These are phyloP conservation scores for Chiridota heheva DNA, from an alignment of 35 echinoderm and acorn worm species.

Conservation along the genomic window DNA sequence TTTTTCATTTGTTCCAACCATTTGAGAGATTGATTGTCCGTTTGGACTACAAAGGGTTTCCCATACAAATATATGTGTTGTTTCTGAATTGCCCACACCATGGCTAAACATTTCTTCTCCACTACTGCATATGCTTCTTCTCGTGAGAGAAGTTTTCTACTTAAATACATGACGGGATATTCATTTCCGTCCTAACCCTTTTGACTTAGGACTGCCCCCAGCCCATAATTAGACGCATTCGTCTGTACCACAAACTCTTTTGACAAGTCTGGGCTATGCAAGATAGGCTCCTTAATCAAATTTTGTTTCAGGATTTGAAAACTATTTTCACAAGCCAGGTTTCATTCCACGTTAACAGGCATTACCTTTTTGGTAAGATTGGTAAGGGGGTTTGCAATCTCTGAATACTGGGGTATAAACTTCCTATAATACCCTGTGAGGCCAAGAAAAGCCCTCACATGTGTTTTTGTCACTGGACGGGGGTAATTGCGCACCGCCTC, in stretches of 20 bases:
- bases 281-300: neutral
- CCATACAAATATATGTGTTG: constrained; percentile 22
- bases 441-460: constrained; percentile 40
- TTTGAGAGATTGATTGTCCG: constrained; percentile 17
- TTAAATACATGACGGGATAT: constrained; percentile 36
- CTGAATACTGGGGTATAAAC: constrained; percentile 30
- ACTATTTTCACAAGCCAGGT: neutral
- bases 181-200: constrained; percentile 4
- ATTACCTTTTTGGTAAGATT: constrained; percentile 16
- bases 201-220: constrained; percentile 43
- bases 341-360: neutral
- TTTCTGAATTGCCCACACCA: constrained; percentile 33
- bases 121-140: constrained; percentile 7
- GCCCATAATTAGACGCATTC: constrained; percentile 14
- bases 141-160: constrained; percentile 3
- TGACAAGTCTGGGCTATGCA: constrained; percentile 12
- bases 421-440: constrained; percentile 1
- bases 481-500: constrained; percentile 26
- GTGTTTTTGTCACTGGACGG: constrained; percentile 34
- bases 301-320: constrained; percentile 25
- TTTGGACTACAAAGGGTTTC: constrained; percentile 1
- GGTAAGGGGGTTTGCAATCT: constrained; percentile 32
- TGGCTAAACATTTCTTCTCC: constrained; percentile 19
- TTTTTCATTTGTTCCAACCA: constrained; percentile 25
- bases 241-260: constrained; percentile 19